Evolutionary conservation across 2,113 vertebrate genomes (phyloP).

Genomic region (Mobula birostris): DNA sequence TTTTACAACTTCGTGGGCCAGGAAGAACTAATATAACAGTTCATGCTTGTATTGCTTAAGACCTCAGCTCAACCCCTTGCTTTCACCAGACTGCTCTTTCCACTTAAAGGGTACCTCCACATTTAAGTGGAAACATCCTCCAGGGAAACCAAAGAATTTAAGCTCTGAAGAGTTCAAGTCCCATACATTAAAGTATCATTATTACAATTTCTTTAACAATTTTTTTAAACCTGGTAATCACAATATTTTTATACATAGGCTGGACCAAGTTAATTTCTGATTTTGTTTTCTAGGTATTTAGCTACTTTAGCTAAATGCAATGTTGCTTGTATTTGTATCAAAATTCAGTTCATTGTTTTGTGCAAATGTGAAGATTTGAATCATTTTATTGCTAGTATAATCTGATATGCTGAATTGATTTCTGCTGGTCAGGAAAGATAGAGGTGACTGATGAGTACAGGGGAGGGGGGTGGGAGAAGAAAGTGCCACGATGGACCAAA

Average conservation of each 20-base stretch:
- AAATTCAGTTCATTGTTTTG: slow-evolving; percentile 11
- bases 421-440: background rate
- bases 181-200: slow-evolving; percentile 12
- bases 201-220: slow-evolving; percentile 33
- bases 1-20: slow-evolving; percentile 38
- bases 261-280: slow-evolving; percentile 35
- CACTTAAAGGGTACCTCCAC: background rate
- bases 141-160: slow-evolving; percentile 8
- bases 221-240: slow-evolving; percentile 16
- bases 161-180: slow-evolving; percentile 29
- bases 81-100: background rate
- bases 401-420: background rate
- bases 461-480: background rate
- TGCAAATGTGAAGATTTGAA: background rate
- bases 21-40: slow-evolving; percentile 34
- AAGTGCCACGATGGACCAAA: background rate
- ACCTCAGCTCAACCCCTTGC: slow-evolving; percentile 14
- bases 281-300: background rate
- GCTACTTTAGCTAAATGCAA: background rate
- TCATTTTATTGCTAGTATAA: background rate
- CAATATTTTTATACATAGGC: slow-evolving; percentile 33
- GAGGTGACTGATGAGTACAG: background rate
- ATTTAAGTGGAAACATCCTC: slow-evolving; percentile 18
- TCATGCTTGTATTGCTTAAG: slow-evolving; percentile 30
- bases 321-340: background rate